Evolutionary conservation across 2,797 vertebrate genomes (phyloP).

Genomic region (Otolemur crassicaudatus): DNA sequence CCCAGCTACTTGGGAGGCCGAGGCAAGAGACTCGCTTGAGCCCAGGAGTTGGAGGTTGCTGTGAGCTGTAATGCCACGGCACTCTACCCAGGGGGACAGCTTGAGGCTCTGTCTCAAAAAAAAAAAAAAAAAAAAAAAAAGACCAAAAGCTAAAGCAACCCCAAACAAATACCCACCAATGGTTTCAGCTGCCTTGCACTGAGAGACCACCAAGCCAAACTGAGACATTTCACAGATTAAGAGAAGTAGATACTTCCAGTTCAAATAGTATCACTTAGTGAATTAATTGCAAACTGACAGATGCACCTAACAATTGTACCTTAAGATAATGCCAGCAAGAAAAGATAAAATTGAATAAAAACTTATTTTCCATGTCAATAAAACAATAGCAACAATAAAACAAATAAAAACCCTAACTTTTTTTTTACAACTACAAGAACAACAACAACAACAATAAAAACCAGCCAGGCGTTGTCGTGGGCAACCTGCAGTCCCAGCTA

Average conservation of each 20-base stretch:
- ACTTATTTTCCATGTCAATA: not conserved
- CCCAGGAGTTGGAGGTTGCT: too few species aligned
- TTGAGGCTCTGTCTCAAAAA: too few species aligned
- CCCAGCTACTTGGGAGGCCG: too few species aligned
- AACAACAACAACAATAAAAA: too few species aligned
- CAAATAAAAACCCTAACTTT: not conserved
- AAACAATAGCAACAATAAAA: conserved; percentile 30
- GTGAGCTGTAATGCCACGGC: too few species aligned
- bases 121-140: too few species aligned
- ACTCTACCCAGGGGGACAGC: too few species aligned
- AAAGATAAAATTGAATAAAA: not conserved
- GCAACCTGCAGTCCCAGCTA: too few species aligned
- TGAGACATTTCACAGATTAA: conserved; percentile 26
- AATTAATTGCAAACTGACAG: not conserved
- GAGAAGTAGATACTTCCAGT: not conserved
- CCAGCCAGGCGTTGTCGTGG: too few species aligned
- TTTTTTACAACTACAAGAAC: too few species aligned
- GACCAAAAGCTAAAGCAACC: conserved; percentile 55
- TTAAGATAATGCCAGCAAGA: not conserved
- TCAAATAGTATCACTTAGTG: not conserved
- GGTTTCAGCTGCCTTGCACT: not conserved
- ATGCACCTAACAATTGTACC: conserved; percentile 7
- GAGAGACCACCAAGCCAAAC: not conserved
- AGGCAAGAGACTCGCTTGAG: too few species aligned
- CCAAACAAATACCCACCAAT: conserved; percentile 56